Conservation (phyloP, 2,797 vertebrate genomes). For the Dromococcyx pavoninus region DNA sequence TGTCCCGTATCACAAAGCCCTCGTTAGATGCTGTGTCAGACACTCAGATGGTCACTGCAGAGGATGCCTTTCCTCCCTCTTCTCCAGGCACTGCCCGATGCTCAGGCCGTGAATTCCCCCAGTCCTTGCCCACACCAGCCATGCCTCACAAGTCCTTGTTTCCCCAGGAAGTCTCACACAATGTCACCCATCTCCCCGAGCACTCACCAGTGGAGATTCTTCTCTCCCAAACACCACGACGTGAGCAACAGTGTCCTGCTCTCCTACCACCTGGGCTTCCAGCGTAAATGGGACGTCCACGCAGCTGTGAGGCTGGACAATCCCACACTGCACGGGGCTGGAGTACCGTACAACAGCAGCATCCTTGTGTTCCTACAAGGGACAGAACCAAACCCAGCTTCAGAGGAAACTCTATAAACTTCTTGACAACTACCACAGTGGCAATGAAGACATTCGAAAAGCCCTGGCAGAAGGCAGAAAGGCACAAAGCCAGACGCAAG, state of each 20-base stretch:
- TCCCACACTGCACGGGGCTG: slow-evolving; percentile 74
- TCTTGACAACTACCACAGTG: not conserved
- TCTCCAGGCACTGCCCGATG: not conserved
- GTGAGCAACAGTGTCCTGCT: slow-evolving; percentile 45
- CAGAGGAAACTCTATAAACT: not conserved
- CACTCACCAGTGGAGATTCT: slow-evolving; percentile 81
- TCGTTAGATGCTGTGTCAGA: not conserved
- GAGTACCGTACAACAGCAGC: slow-evolving; percentile 66
- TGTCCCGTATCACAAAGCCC: accelerated
- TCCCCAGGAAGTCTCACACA: not conserved
- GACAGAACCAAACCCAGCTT: not conserved
- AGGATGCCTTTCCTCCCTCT: not conserved
- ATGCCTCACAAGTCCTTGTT: not conserved
- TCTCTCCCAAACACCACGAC: slow-evolving; percentile 81
- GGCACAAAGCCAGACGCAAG: not conserved
- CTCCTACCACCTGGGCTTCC: slow-evolving; percentile 71
- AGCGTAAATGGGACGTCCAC: slow-evolving; percentile 78
- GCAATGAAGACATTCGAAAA: not conserved
- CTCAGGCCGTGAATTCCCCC: not conserved
- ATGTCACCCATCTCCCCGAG: not conserved
- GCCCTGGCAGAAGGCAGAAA: not conserved
- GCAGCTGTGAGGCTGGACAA: slow-evolving; percentile 77
- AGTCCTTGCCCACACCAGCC: not conserved
- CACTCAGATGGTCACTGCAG: too few relatives aligned
- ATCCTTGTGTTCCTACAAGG: slow-evolving; percentile 71